A percentile compares a stretch with the other conserved stretches of the same genome.
Conservation (phyloP, 2,113 vertebrate genomes). For the Phyllostomus discolor region DNA sequence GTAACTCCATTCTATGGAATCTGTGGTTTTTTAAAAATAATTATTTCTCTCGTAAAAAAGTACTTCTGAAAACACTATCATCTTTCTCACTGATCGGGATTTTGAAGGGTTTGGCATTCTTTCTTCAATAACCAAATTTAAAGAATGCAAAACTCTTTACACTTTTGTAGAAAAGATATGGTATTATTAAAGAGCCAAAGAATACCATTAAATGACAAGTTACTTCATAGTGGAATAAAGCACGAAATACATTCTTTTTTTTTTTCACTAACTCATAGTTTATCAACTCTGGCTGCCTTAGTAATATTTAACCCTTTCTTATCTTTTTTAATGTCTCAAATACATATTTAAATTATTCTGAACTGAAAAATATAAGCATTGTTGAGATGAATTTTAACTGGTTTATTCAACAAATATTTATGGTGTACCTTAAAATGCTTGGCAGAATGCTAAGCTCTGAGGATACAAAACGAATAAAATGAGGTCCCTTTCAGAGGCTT, state of each 20-base stretch:
- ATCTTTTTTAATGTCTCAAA: neutral
- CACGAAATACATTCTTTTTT: neutral
- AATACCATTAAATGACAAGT: neutral
- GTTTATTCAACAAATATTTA: neutral
- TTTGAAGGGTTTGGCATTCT: neutral
- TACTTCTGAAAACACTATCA: neutral
- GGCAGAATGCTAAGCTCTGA: neutral
- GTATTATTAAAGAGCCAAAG: neutral
- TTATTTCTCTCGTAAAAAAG: neutral
- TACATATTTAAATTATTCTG: neutral
- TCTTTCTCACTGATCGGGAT: neutral
- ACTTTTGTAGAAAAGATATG: neutral
- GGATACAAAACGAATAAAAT: neutral
- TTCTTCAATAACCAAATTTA: neutral
- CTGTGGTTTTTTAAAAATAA: neutral
- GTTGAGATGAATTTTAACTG: neutral
- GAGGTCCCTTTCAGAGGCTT: neutral
- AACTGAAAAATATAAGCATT: neutral
- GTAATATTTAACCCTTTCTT: neutral
- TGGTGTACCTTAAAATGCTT: neutral
- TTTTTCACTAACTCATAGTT: neutral
- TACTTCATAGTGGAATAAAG: neutral
- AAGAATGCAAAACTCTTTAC: neutral
- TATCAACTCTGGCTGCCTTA: neutral
- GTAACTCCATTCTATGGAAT: neutral